Evolutionary conservation across 1,140 invertebrate genomes (phyloP).

Genomic region (Agrilus planipennis): DNA sequence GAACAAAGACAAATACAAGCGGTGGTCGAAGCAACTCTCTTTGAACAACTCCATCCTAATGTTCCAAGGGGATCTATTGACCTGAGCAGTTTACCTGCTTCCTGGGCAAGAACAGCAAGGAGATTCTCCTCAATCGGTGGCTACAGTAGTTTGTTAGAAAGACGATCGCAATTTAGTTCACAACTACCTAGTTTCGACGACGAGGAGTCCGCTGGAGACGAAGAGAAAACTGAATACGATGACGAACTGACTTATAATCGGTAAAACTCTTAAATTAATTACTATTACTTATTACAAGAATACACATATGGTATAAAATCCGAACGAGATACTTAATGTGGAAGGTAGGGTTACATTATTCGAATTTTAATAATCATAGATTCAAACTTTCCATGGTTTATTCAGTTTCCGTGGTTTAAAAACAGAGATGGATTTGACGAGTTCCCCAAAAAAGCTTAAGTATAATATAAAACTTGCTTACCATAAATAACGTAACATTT

Average conservation of each 20-base stretch:
- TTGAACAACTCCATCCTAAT: constrained; percentile 38
- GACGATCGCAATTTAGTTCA: constrained; percentile 39
- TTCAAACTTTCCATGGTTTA: too few relatives aligned
- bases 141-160: constrained; percentile 53
- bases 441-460: too few relatives aligned
- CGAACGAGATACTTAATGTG: too few relatives aligned
- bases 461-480: too few relatives aligned
- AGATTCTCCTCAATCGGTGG: constrained; percentile 59
- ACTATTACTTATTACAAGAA: too few relatives aligned
- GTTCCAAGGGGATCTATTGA: constrained; percentile 40
- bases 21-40: constrained; percentile 56
- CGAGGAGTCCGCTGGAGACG: constrained; percentile 29
- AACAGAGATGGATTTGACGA: too few relatives aligned
- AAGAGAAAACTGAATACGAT: constrained; percentile 23
- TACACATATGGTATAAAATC: too few relatives aligned
- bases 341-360: too few relatives aligned
- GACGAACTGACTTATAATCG: constrained; percentile 26
- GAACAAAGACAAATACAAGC: constrained; percentile 59
- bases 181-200: constrained; percentile 26
- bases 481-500: too few relatives aligned
- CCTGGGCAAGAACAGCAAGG: constrained; percentile 35
- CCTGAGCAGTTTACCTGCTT: constrained; percentile 36
- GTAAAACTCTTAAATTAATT: too few relatives aligned
- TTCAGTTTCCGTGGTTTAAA: too few relatives aligned
- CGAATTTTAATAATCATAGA: too few relatives aligned